phyloP scores from a whole-genome alignment of 2,888 invertebrate species.

The Anodontia alba region DNA sequence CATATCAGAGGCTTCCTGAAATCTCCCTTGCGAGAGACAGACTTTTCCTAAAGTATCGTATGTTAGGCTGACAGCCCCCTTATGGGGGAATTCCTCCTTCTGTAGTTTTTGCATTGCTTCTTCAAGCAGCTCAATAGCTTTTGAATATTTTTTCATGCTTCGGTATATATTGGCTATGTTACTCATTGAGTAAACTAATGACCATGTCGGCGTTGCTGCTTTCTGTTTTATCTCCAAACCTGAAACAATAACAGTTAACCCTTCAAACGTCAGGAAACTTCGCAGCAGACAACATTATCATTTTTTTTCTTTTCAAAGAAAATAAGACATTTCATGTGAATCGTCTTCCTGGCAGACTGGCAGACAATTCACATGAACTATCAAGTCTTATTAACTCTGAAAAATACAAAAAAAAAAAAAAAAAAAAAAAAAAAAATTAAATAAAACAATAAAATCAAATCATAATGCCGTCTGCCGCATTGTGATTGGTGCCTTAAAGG shows the following conservation, averaged over 20 bases:
- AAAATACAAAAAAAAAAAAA: too few species aligned
- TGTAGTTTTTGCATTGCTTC: constrained; percentile 41
- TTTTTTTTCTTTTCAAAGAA: too few species aligned
- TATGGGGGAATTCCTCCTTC: constrained; percentile 7
- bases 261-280: too few species aligned
- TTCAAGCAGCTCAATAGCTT: constrained; percentile 38
- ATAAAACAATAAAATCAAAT: too few species aligned
- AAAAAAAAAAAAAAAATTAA: too few species aligned
- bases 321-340: too few species aligned
- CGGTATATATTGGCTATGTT: constrained; percentile 59
- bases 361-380: too few species aligned
- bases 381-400: too few species aligned
- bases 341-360: too few species aligned
- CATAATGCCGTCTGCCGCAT: too few species aligned
- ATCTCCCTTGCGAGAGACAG: constrained; percentile 22
- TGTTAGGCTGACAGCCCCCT: constrained; percentile 15
- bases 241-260: not conserved
- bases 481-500: too few species aligned
- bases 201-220: constrained; percentile 44
- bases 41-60: constrained; percentile 45
- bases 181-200: constrained; percentile 57
- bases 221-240: constrained; percentile 51
- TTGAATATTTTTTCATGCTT: constrained; percentile 22
- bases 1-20: constrained; percentile 28
- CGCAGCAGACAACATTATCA: too few species aligned